Evolutionary conservation across 2,113 vertebrate genomes (phyloP), one percentile per base, ranked within the genome.

Genomic region (Lasiurus borealis): DNA sequence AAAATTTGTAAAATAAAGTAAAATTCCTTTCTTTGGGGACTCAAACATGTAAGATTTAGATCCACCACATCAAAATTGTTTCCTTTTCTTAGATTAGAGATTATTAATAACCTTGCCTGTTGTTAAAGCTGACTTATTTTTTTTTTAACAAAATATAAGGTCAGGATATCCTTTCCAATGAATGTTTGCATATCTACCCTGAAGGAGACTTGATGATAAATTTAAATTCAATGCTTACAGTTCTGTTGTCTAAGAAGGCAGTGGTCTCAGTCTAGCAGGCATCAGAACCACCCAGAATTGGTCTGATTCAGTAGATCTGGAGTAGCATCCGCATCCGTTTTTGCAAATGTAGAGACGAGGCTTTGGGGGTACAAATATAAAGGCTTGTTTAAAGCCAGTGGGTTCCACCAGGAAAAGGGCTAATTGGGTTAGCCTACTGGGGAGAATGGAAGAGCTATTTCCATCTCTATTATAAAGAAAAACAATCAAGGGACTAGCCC

Each of bases 1-100:
- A 86, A 46, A 77, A 36, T 90, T 87, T 86, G 31, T 10, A 81
- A 89, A 92, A 85, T 48, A 90, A 90, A 73, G 40, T 18, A 83
- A 95, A 87, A 13, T 10, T 19, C 6, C 31, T 64, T 73, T 68
- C 40, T 88, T 80, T 14, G 80, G n/a, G 5, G 19, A 88, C 8
- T 31, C 75, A 72, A 83, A 90, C 14, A 78, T 87, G 3, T 48
- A 77, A 87, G 36, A 54, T 66, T 48, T 87, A 82, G 44, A 83
- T n/a, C 25, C 11, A 36, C 6, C 23, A 31, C 5, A 62, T 69
- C 54, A 87, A 82, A 40, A 15, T 15, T 34, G 16, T 77, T 76
- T 29, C 25, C 31, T 54, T 73, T 57, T 66, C 83, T 40, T 82
- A 36, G 18, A n/a, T 52, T 54, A 48, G 2, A 75, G 21, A 84